A percentile compares a stretch with the other conserved stretches of the same genome.
These are phyloP conservation scores for Helobdella robusta DNA, from an alignment of 2,888 invertebrate species.

Conservation along the genomic window DNA sequence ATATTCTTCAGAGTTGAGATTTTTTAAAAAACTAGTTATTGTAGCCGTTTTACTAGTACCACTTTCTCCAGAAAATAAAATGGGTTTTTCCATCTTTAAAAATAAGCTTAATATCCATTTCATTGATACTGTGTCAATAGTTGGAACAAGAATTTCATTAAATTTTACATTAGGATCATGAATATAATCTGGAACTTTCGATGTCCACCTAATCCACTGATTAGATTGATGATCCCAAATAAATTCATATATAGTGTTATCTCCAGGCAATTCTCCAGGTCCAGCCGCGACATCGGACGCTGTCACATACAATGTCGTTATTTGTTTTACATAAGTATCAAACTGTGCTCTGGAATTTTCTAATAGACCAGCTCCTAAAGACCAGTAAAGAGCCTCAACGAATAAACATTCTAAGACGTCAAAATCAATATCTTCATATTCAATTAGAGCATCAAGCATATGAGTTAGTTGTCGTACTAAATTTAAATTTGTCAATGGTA, in stretches of 20 bases:
- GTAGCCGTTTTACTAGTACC: constrained; percentile 87
- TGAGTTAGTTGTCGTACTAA: constrained; percentile 72
- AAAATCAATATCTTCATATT: constrained; percentile 39
- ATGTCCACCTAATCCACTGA: constrained; percentile 76
- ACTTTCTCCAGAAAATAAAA: constrained; percentile 76
- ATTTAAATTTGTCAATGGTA: constrained; percentile 74
- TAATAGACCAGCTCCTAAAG: constrained; percentile 69
- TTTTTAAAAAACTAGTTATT: constrained; percentile 68
- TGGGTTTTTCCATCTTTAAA: constrained; percentile 66
- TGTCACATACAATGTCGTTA: constrained; percentile 55
- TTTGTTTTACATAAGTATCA: constrained; percentile 69
- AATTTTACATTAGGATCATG: constrained; percentile 65
- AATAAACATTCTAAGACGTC: constrained; percentile 63
- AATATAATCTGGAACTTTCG: constrained; percentile 65
- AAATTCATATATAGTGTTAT: constrained; percentile 71
- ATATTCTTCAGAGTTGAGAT: constrained; percentile 58
- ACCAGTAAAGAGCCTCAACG: constrained; percentile 68
- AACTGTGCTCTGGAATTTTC: constrained; percentile 63
- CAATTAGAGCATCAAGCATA: constrained; percentile 64
- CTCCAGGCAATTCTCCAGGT: constrained; percentile 63
- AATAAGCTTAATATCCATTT: constrained; percentile 64
- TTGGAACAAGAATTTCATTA: constrained; percentile 77
- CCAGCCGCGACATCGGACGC: constrained; percentile 53
- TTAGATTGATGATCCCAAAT: constrained; percentile 60
- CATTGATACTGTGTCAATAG: constrained; percentile 70